phyloP scores from a whole-genome alignment of 2,797 vertebrate species.

The Sandelia bainsii region DNA sequence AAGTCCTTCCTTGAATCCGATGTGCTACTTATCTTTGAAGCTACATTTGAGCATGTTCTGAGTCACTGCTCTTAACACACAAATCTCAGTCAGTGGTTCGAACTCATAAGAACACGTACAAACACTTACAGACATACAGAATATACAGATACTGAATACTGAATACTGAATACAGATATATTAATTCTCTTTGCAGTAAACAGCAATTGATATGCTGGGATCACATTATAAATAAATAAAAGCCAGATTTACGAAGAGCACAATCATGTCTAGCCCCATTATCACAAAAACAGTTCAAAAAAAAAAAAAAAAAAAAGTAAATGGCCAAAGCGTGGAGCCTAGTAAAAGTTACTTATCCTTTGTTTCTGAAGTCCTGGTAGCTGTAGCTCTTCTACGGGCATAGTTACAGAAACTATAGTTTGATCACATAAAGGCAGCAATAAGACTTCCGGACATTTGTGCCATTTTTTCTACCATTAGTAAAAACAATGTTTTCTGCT shows the following conservation, averaged over 20 bases:
- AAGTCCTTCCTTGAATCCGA: constrained; percentile 14
- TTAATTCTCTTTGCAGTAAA: not conserved
- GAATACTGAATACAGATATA: too few relatives aligned
- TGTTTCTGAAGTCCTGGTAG: too few relatives aligned
- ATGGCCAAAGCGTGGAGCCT: not conserved
- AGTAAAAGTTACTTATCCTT: not conserved
- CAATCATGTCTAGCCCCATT: not conserved
- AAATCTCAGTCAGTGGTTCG: constrained; percentile 11
- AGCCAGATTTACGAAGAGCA: not conserved
- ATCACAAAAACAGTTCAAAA: not conserved
- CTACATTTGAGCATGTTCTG: constrained; percentile 15
- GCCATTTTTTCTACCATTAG: not conserved
- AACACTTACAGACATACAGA: not conserved
- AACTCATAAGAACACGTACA: not conserved
- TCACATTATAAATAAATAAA: constrained; percentile 3
- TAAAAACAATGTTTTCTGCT: not conserved
- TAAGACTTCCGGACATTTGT: not conserved
- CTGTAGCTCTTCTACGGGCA: too few relatives aligned
- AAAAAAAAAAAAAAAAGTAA: not conserved
- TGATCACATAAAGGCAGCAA: not conserved
- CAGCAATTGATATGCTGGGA: not conserved
- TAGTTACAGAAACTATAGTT: too few relatives aligned
- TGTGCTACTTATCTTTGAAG: constrained; percentile 3
- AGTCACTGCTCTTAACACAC: constrained; percentile 24
- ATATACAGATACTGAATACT: too few relatives aligned